These are phyloP conservation scores for Podargus strigoides DNA, from an alignment of 2,797 vertebrate genomes.

Conservation along the genomic window DNA sequence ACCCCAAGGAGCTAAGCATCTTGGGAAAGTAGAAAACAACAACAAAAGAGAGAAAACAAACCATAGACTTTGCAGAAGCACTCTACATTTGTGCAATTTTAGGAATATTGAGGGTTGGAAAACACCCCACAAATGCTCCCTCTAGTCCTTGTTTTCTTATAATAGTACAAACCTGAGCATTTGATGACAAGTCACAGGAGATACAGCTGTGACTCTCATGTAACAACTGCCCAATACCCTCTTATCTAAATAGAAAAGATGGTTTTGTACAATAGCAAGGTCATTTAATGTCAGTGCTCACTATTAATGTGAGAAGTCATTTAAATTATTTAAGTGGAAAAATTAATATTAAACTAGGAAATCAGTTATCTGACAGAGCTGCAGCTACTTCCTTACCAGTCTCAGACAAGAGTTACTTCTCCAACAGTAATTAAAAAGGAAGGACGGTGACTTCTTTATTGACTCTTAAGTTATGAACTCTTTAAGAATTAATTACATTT, in stretches of 20 bases:
- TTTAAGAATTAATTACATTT: neutral
- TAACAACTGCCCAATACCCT: neutral
- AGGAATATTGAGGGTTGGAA: neutral
- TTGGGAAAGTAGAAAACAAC: accelerated
- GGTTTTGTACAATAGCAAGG: neutral
- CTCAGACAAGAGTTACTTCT: neutral
- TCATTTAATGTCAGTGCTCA: neutral
- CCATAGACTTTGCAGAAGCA: neutral
- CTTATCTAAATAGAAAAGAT: neutral
- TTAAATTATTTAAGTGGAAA: neutral
- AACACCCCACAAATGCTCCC: too few relatives aligned
- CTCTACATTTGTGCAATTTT: neutral
- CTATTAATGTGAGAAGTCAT: neutral
- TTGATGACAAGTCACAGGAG: neutral
- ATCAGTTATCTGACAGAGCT: neutral
- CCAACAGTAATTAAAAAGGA: neutral
- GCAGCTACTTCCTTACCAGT: neutral
- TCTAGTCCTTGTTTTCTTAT: neutral
- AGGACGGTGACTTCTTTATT: neutral
- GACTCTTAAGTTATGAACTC: neutral
- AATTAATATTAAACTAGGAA: neutral
- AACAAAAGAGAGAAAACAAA: too few relatives aligned
- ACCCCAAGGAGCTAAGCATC: neutral
- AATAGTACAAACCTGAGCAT: neutral
- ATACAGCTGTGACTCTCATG: neutral